These are phyloP conservation scores for Myotis daubentonii DNA, from an alignment of 2,797 vertebrate species.

Conservation along the genomic window DNA sequence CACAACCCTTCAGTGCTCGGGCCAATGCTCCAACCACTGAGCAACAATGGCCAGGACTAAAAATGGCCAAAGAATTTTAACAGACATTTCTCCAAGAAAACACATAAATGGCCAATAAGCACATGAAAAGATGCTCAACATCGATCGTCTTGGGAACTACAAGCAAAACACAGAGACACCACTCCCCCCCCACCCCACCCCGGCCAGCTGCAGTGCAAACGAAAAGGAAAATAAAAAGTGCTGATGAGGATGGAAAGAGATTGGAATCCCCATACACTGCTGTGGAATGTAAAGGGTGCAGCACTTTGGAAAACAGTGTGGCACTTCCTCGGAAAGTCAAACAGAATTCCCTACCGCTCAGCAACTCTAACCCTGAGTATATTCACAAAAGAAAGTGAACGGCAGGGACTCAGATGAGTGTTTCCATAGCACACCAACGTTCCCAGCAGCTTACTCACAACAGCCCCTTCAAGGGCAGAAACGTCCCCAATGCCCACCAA, in stretches of 20 bases:
- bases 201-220: background rate
- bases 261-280: rapidly evolving
- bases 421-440: too few relatives aligned
- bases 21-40: too few relatives aligned
- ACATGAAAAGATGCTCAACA: background rate
- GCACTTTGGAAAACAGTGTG: background rate
- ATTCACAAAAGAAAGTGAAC: background rate
- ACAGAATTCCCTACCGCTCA: too few relatives aligned
- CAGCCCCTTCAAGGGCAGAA: background rate
- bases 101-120: background rate
- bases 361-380: background rate
- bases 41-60: background rate
- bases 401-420: background rate
- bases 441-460: background rate
- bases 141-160: background rate
- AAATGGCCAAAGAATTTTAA: background rate
- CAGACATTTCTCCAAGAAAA: background rate
- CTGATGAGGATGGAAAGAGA: background rate
- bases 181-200: background rate
- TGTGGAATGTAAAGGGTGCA: rapidly evolving
- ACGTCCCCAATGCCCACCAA: background rate
- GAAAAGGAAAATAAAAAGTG: background rate
- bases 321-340: background rate
- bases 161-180: background rate
- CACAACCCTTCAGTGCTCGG: too few relatives aligned